These are phyloP conservation scores for Characodon lateralis DNA, from an alignment of 2,797 vertebrate species.

Conservation along the genomic window DNA sequence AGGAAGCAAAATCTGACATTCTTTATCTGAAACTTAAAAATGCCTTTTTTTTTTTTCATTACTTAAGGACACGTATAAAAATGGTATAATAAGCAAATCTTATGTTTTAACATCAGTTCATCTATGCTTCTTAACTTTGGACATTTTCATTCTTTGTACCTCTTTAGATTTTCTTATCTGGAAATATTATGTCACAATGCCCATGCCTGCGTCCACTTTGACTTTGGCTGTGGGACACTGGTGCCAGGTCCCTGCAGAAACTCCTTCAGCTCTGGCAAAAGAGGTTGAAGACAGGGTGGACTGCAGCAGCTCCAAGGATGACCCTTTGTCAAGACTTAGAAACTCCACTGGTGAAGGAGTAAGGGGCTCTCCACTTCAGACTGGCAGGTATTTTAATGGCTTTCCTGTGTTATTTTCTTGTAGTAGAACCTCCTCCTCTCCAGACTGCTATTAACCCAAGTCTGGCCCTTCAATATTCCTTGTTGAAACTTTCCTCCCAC, in stretches of 20 bases:
- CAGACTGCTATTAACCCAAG: slow-evolving; percentile 65
- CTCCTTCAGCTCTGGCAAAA: slow-evolving; percentile 38
- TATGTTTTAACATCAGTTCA: not conserved
- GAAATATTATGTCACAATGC: slow-evolving; percentile 96
- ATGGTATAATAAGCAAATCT: not conserved
- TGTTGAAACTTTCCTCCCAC: slow-evolving; percentile 58
- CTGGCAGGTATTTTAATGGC: slow-evolving; percentile 75
- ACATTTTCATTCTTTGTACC: slow-evolving; percentile 26
- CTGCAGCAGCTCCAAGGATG: slow-evolving; percentile 29
- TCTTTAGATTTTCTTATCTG: slow-evolving; percentile 83
- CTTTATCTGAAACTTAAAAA: not conserved
- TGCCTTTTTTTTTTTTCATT: not conserved
- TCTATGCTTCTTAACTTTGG: not conserved
- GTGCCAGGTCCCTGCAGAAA: slow-evolving; percentile 80
- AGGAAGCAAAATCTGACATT: not conserved
- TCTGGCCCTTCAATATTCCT: slow-evolving; percentile 60
- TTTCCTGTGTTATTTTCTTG: slow-evolving; percentile 55
- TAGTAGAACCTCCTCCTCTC: slow-evolving; percentile 40
- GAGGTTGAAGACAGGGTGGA: slow-evolving; percentile 27
- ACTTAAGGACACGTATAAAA: not conserved
- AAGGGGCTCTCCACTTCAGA: slow-evolving; percentile 54
- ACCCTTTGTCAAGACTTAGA: slow-evolving; percentile 48
- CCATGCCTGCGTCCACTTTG: slow-evolving; percentile 97
- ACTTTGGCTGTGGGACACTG: slow-evolving; percentile 93
- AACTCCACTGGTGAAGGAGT: slow-evolving; percentile 44